Conservation (phyloP, 2,113 vertebrate species). For the Phaethon lepturus region DNA sequence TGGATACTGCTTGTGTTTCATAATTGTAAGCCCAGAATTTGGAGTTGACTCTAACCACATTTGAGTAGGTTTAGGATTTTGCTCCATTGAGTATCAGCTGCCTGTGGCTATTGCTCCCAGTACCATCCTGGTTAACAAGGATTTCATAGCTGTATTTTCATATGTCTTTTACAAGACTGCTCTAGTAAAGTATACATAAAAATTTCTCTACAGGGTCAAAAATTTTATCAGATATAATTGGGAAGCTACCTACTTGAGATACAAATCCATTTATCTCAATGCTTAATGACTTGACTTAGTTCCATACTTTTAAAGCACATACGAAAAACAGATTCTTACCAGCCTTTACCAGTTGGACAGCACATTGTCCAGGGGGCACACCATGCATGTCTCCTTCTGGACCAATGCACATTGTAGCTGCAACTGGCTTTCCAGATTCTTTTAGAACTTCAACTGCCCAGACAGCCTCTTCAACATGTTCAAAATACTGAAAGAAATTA, state of each 20-base stretch:
- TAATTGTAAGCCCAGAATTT: background rate
- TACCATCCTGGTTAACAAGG: background rate
- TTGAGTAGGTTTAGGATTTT: background rate
- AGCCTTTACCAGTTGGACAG: slow-evolving; percentile 88
- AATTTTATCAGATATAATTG: background rate
- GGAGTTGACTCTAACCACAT: background rate
- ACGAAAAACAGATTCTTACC: slow-evolving; percentile 73
- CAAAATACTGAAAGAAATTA: slow-evolving; percentile 89
- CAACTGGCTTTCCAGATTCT: slow-evolving; percentile 87
- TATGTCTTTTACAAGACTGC: background rate
- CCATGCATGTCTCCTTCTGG: slow-evolving; percentile 92
- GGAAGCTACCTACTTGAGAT: background rate
- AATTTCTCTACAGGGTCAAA: background rate
- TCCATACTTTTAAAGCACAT: background rate
- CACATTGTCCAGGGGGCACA: slow-evolving; percentile 89
- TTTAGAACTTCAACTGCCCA: slow-evolving; percentile 95
- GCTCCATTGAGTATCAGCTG: background rate
- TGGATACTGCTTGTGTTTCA: background rate
- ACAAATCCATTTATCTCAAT: background rate
- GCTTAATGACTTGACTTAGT: background rate
- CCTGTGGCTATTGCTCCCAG: background rate
- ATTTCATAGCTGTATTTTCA: background rate
- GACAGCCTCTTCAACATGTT: slow-evolving; percentile 95
- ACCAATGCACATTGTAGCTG: slow-evolving; percentile 91
- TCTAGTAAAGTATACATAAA: background rate